Evolutionary conservation across 2,888 invertebrate species (phyloP).

Genomic region (Drosophila lacicola): DNA sequence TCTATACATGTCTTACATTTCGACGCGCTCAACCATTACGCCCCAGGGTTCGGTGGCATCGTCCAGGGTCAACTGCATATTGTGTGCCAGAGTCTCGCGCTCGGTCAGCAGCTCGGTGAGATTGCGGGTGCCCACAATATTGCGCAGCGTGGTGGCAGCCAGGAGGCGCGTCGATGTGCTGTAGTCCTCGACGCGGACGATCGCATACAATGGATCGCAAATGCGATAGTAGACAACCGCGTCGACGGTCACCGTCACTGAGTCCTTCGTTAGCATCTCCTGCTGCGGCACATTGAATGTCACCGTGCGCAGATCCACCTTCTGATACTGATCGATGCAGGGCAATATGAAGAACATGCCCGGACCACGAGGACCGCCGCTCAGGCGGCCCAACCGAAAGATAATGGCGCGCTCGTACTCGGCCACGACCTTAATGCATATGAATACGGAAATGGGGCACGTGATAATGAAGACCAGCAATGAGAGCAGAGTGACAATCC

Average conservation of each 20-base stretch:
- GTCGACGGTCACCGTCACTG: slow-evolving; percentile 97
- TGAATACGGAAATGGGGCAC: slow-evolving; percentile 92
- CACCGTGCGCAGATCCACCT: slow-evolving; percentile 96
- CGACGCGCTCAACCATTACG: slow-evolving; percentile 96
- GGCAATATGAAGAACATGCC: slow-evolving; percentile 97
- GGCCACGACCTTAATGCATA: slow-evolving; percentile 94
- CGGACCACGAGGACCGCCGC: slow-evolving; percentile 87
- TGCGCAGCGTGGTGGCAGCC: slow-evolving; percentile 94
- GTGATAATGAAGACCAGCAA: slow-evolving; percentile 91
- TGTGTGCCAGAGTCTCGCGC: slow-evolving; percentile 94
- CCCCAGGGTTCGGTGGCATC: slow-evolving; percentile 95
- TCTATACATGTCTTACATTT: slow-evolving; percentile 89
- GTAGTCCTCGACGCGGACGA: slow-evolving; percentile 90
- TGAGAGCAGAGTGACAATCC: slow-evolving; percentile 90
- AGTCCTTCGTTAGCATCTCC: slow-evolving; percentile 97
- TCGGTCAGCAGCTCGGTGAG: slow-evolving; percentile 96
- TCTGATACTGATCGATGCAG: slow-evolving; percentile 96
- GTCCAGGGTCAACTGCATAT: slow-evolving; percentile 91
- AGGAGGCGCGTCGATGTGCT: slow-evolving; percentile 93
- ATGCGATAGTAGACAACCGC: slow-evolving; percentile 94
- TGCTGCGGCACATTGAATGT: slow-evolving; percentile 98
- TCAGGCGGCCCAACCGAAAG: slow-evolving; percentile 92
- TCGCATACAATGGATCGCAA: slow-evolving; percentile 91
- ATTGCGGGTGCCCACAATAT: slow-evolving; percentile 96
- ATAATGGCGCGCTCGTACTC: slow-evolving; percentile 96